Evolutionary conservation across 2,113 vertebrate genomes (phyloP).

Genomic region (Pseudopodoces humilis): DNA sequence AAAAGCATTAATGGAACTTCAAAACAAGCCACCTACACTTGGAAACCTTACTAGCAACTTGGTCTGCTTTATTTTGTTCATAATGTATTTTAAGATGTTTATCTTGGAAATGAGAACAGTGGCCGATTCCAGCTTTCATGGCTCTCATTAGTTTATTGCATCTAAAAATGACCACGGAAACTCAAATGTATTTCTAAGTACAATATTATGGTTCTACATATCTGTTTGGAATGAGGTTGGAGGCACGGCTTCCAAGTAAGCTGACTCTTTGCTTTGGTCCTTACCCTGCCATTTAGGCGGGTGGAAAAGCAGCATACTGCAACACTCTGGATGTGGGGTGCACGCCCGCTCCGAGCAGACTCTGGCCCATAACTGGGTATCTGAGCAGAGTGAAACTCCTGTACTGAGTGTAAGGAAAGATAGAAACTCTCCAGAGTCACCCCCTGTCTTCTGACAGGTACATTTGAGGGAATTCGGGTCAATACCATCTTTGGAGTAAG

Average conservation of each 20-base stretch:
- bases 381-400: background rate
- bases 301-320: accelerated
- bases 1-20: slow-evolving; percentile 32
- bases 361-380: accelerated
- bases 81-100: slow-evolving; percentile 59
- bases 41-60: slow-evolving; percentile 13
- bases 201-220: slow-evolving; percentile 19
- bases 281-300: accelerated
- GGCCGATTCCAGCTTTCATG: background rate
- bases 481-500: background rate
- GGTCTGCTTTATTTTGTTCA: slow-evolving; percentile 36
- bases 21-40: slow-evolving; percentile 52
- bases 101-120: slow-evolving; percentile 15
- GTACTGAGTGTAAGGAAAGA: background rate
- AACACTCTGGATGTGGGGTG: background rate
- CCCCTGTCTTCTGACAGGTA: background rate
- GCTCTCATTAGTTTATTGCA: slow-evolving; percentile 21
- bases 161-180: slow-evolving; percentile 41
- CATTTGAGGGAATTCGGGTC: background rate
- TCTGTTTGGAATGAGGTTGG: background rate
- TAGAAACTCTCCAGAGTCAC: background rate
- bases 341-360: accelerated
- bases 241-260: background rate
- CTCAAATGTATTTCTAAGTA: slow-evolving; percentile 22
- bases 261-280: background rate